Base-by-base conservation (phyloP, 2,888 invertebrate species). In the Petrophora chlorosata region DNA sequence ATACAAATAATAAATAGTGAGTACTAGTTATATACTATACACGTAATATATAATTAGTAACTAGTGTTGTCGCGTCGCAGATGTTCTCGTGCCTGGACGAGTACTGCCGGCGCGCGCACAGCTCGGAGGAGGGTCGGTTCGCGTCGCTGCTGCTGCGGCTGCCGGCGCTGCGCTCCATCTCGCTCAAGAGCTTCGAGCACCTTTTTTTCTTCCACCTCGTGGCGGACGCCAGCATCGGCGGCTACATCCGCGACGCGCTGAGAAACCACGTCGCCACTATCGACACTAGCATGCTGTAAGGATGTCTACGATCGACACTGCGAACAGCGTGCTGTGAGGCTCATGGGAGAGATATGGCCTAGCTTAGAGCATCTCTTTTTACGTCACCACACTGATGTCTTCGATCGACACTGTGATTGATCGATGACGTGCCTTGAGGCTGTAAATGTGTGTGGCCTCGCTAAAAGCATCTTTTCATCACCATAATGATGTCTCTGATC, bases 1-100 rank as follows among this genome's bases (percentile, higher is more conserved):
- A n/a, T n/a, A n/a, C n/a, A n/a, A n/a, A n/a, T n/a, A n/a, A n/a
- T n/a, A n/a, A n/a, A n/a, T n/a, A n/a, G n/a, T n/a, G n/a, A n/a
- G n/a, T n/a, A n/a, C n/a, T n/a, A n/a, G n/a, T n/a, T n/a, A n/a
- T n/a, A n/a, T n/a, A n/a, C n/a, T n/a, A n/a, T n/a, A n/a, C n/a
- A n/a, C n/a, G n/a, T n/a, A n/a, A n/a, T n/a, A n/a, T n/a, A n/a
- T n/a, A n/a, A n/a, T n/a, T n/a, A n/a, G n/a, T n/a, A n/a, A n/a
- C n/a, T n/a, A n/a, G n/a, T n/a, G n/a, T n/a, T n/a, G n/a, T n/a
- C n/a, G n/a, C 9, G 5, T 36, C 53, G 3, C 77, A 91, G 91
- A 85, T 96, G 61, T 99, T 98, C 82, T 95, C 97, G 3, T 96
- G 98, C 41, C 92, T 99, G 67, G 99, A 99, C 85, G 98, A 99